These are phyloP conservation scores for Paramuricea clavata DNA, from an alignment of 92 coral and sea anemone genomes.

Conservation along the genomic window DNA sequence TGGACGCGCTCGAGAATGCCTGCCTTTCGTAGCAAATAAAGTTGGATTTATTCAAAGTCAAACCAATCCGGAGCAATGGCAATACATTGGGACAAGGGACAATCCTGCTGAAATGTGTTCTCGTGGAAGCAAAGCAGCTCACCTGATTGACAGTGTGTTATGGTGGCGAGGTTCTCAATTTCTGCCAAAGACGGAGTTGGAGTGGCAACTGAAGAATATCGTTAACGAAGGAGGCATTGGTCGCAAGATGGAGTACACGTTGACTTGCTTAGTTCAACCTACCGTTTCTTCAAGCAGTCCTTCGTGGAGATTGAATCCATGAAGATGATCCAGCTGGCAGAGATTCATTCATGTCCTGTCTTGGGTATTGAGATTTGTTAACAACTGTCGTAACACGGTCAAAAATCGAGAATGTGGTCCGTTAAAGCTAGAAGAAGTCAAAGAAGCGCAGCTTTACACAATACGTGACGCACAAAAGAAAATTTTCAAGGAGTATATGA, in stretches of 20 bases:
- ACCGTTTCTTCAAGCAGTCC: no score
- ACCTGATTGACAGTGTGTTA: constrained; percentile 37
- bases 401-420: constrained; percentile 12
- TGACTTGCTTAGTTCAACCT: no score
- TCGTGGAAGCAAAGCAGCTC: constrained; percentile 54
- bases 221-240: constrained; percentile 50
- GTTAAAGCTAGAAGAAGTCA: constrained; percentile 58
- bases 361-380: constrained; percentile 50
- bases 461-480: constrained; percentile 63
- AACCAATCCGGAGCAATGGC: constrained; percentile 62
- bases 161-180: constrained; percentile 75
- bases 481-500: constrained; percentile 43
- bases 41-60: constrained; percentile 66
- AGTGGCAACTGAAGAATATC: constrained; percentile 31
- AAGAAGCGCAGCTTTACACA: constrained; percentile 57
- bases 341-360: no score
- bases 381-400: background rate
- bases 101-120: constrained; percentile 73
- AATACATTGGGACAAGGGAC: constrained; percentile 65
- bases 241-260: no score
- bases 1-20: constrained; percentile 47
- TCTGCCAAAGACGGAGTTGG: constrained; percentile 31
- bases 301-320: no score
- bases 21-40: constrained; percentile 67
- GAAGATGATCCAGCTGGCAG: no score